phyloP scores from a whole-genome alignment of 2,113 vertebrate genomes.

The Notiomystis cincta region DNA sequence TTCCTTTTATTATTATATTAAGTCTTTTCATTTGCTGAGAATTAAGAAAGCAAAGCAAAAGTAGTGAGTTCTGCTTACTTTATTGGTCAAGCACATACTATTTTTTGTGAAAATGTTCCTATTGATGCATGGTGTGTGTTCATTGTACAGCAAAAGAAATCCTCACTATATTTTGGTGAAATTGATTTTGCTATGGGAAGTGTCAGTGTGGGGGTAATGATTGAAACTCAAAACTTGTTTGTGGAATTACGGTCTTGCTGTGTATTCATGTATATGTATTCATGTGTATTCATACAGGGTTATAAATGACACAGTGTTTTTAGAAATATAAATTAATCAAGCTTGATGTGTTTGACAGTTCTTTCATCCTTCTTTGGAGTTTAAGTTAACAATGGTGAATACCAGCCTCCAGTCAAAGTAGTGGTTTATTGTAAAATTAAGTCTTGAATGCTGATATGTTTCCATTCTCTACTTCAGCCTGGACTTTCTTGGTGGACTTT shows the following conservation, averaged over 20 bases:
- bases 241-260: neutral
- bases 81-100: neutral
- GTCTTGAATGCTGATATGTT: neutral
- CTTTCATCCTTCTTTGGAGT: neutral
- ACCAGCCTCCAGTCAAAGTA: neutral
- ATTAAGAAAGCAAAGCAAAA: neutral
- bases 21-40: neutral
- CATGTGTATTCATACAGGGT: neutral
- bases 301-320: neutral
- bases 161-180: neutral
- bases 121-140: neutral
- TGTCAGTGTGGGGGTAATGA: neutral
- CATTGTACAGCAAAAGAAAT: neutral
- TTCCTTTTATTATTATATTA: neutral
- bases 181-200: neutral
- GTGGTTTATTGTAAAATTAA: neutral
- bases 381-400: neutral
- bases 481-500: neutral
- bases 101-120: neutral
- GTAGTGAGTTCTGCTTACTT: neutral
- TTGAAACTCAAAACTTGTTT: neutral
- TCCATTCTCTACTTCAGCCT: neutral
- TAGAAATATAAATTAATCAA: conserved; percentile 2
- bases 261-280: neutral
- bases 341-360: conserved; percentile 5